Evolutionary conservation across 2,797 vertebrate species (phyloP), one percentile per base, ranked within the genome.

Genomic region (Helarctos malayanus): DNA sequence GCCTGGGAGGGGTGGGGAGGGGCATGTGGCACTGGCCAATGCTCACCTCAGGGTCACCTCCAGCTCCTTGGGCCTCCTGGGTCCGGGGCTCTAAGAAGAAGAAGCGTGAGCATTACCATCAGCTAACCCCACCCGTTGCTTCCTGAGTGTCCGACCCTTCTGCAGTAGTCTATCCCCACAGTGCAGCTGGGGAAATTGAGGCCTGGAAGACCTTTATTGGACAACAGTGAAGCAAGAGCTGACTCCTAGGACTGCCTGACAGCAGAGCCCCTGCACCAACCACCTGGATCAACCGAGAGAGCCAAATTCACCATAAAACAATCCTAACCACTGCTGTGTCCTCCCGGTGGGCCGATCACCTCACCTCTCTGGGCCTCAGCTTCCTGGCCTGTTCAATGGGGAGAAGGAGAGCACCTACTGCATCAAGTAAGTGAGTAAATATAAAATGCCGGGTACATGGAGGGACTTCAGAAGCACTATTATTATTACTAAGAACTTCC

Each of bases 21-120:
- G 68, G 10, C 32, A 3, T 41, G 61, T 59, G 76, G 86, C 32
- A 63, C 18, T 27, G 35, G 85, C 21, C 45, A 63, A 45, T 11
- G 19, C 97, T 98, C 96, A 98, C 98, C 98, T 98, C 83, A 84
- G 76, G 29, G 76, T 92, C 93, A 90, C 95, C n/a, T 93, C 79
- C 73, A 80, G 86, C 41, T 91, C 81, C 81, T 85, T 79, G 96
- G 88, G 97, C 88, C 91, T 98, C 90, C 87, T 95, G 98, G 84
- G 83, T 98, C 96, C 38, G 32, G 95, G 95, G 41, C 95, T 97
- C 97, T 98, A 54, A 56, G 92, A 97, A 96, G 69, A 94, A 84
- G 49, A 12, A 78, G 82, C 0, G 15, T 29, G 47, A 52, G 21
- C 27, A 25, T 63, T 61, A 29, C 79, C 35, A 23, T 23, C 1